Conservation (phyloP, 2,797 vertebrate species). For the Varecia variegata region DNA sequence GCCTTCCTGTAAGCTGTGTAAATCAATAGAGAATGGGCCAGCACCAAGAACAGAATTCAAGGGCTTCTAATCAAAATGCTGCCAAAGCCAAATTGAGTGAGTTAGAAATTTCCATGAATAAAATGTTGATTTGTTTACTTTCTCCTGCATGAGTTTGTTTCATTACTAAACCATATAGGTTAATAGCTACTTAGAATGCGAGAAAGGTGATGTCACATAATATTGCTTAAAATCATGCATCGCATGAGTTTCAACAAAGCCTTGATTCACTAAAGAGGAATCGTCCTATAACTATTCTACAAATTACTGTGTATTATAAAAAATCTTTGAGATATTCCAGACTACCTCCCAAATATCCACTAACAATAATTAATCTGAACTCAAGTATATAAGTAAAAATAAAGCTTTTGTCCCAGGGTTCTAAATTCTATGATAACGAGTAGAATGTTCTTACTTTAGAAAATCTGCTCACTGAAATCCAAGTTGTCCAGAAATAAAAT, state of each 20-base stretch:
- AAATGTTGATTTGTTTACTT: constrained; percentile 67
- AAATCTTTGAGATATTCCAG: neutral
- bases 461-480: neutral
- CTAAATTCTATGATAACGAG: neutral
- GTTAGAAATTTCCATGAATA: constrained; percentile 48
- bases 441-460: neutral
- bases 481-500: neutral
- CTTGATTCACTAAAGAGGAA: neutral
- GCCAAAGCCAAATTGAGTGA: constrained; percentile 41
- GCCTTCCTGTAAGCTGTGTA: neutral
- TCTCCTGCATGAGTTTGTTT: constrained; percentile 67
- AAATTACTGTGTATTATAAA: neutral
- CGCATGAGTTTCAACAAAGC: neutral
- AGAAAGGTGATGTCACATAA: constrained; percentile 60
- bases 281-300: neutral
- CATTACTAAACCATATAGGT: constrained; percentile 23
- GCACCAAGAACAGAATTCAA: neutral
- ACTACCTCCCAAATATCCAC: neutral
- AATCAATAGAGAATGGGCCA: neutral
- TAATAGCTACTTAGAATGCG: constrained; percentile 45
- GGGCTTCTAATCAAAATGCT: constrained; percentile 21
- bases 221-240: constrained; percentile 60
- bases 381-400: neutral
- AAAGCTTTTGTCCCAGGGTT: neutral
- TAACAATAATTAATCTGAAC: constrained; percentile 6